These are phyloP conservation scores for Lepus europaeus DNA, from an alignment of 2,113 vertebrate genomes.

Conservation along the genomic window DNA sequence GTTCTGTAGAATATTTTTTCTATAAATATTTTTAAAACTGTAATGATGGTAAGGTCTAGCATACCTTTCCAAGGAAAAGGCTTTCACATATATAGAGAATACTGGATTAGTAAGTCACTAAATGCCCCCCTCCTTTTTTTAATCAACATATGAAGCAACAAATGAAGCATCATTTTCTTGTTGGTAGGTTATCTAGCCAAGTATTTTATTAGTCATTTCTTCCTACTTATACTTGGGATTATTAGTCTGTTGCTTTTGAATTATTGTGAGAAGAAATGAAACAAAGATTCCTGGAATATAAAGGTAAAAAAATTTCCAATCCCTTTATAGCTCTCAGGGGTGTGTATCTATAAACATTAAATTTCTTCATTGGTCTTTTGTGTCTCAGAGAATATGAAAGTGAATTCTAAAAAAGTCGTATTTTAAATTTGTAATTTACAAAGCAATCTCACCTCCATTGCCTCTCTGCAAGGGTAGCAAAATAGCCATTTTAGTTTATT, in stretches of 20 bases:
- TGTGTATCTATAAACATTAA: neutral
- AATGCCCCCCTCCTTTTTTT: neutral
- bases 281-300: neutral
- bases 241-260: neutral
- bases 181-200: neutral
- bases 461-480: neutral
- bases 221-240: neutral
- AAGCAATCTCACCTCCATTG: neutral
- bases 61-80: neutral
- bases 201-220: neutral
- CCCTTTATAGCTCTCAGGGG: neutral
- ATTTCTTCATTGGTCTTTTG: neutral
- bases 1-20: neutral
- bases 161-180: neutral
- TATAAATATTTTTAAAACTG: neutral
- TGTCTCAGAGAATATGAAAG: neutral
- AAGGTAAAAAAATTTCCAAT: neutral
- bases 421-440: neutral
- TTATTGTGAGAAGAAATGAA: neutral
- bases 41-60: neutral
- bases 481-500: neutral
- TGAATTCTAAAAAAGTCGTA: neutral
- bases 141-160: neutral
- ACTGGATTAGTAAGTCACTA: neutral
- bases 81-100: neutral